Base-by-base conservation (phyloP, 2,113 vertebrate genomes). In the Crotalus horridus region DNA sequence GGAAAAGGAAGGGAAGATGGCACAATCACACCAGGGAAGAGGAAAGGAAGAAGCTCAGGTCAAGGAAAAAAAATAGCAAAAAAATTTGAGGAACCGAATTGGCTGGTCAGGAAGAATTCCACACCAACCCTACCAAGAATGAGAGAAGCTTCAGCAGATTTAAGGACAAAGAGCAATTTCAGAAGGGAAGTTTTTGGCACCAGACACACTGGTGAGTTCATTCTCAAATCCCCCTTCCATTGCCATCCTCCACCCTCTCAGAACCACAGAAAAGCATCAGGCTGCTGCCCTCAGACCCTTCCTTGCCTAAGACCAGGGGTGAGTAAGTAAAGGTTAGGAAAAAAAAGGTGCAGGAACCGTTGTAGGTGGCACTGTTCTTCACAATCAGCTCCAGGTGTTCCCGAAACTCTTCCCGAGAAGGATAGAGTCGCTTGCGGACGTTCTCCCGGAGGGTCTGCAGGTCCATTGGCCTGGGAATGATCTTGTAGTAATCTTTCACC, bases 401-500 rank as follows among this genome's bases (percentile, higher is more conserved):
- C 17, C 99, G 98, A 96, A 99, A 99, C 96, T 99, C 99, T 93
- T 99, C 99, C 46, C 99, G 98, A 6, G 99, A 99, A 0, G 99
- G 99, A 91, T 99, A 99, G 95, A 99, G 97, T 29, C 99, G 97
- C 95, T 99, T 99, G 1, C 99, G 98, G 56, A 99, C 99, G 0
- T 99, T 99, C 96, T 99, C 99, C 74, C 99, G 98, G 90, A 99
- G 97, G 0, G 99, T 99, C 96, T 99, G 99, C 90, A 99, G 97
- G 96, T 99, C 99, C 99, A 99, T 99, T 9, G 99, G 99, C 59
- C 98, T 97, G 1, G 98, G 99, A 94, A 99, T 99, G 91, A 99
- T 99, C 97, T 99, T 99, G 21, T 99, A 99, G 95, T 99, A 99
- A 96, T 99, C 99, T 95, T 99, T 99, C 92, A 99, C 99, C 85